A percentile compares a stretch with the other conserved stretches of the same genome.
Conservation (phyloP, 2,113 vertebrate genomes). For the Rattus norvegicus region GRCr8 NC_086037.1:35889001-35889500, state of each 20-base stretch:
- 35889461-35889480: not conserved
- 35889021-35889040: not conserved
- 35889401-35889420: not conserved
- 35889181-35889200: not conserved
- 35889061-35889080: not conserved
- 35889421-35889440: not conserved
- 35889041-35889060: not conserved
- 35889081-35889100: not conserved
- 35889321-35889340: constrained; percentile 31
- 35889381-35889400: not conserved
- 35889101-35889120: not conserved
- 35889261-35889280: not conserved
- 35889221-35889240: not conserved
- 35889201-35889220: not conserved
- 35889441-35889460: not conserved
- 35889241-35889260: not conserved
- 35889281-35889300: not conserved
- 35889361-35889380: not conserved
- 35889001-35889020: not conserved
- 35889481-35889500: accelerated
- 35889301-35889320: not conserved
- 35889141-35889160: not conserved
- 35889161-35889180: not conserved
- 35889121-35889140: not conserved
- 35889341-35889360: not conserved